Evolutionary conservation across 1,140 invertebrate species (phyloP).

Genomic region (Rhopalosiphum maidis): DNA sequence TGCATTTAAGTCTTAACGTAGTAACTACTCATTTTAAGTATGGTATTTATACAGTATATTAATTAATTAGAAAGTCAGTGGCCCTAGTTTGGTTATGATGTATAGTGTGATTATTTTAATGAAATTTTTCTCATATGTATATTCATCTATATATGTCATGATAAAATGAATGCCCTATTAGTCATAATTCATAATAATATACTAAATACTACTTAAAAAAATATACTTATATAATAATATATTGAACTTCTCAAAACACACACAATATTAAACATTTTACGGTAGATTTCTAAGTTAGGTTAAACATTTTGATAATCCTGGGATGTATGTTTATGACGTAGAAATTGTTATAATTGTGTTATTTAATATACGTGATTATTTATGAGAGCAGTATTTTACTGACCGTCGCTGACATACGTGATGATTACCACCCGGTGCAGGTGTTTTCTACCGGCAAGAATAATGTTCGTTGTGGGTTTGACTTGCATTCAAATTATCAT

Average conservation of each 20-base stretch:
- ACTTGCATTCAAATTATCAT: not conserved
- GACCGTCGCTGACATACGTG: too few species aligned
- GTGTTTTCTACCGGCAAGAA: too few species aligned
- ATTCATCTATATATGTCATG: not conserved
- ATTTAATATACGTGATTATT: not conserved
- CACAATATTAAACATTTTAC: not conserved
- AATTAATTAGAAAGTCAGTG: not conserved
- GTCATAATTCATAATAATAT: not conserved
- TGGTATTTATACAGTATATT: not conserved
- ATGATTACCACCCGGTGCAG: too few species aligned
- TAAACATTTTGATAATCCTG: not conserved
- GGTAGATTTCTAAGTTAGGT: not conserved
- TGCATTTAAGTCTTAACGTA: not conserved
- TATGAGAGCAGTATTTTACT: not conserved
- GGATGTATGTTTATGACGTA: not conserved
- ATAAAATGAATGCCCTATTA: not conserved
- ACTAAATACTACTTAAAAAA: not conserved
- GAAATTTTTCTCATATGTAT: not conserved
- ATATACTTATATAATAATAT: not conserved
- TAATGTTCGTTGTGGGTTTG: too few species aligned
- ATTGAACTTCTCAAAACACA: not conserved
- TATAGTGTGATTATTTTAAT: not conserved
- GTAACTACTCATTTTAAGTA: not conserved
- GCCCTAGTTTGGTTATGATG: not conserved
- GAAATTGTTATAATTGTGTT: not conserved